Conservation (phyloP, 2,113 vertebrate genomes). For the Poecilia latipinna region DNA sequence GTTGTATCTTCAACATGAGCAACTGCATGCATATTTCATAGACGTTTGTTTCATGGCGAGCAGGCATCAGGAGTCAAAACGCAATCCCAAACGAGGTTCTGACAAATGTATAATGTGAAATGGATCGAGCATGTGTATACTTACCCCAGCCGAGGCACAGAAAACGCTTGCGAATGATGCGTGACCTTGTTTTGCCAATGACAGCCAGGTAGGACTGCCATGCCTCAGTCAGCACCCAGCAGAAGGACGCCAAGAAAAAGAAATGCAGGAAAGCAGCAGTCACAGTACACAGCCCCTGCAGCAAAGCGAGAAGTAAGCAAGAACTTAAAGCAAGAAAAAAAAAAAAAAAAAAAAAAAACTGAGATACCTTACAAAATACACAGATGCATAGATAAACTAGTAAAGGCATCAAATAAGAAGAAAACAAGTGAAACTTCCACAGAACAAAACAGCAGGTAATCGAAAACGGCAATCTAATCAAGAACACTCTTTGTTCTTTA, state of each 20-base stretch:
- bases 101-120: neutral
- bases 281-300: constrained; percentile 93
- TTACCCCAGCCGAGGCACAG: constrained; percentile 99
- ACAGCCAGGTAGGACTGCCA: constrained; percentile 99
- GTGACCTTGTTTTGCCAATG: constrained; percentile 94
- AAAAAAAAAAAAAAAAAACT: no score
- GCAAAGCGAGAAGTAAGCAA: neutral
- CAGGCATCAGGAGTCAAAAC: neutral
- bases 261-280: constrained; percentile 98
- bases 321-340: neutral
- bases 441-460: constrained; percentile 23
- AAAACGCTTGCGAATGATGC: constrained; percentile 97
- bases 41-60: no score
- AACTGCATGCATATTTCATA: neutral
- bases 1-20: neutral
- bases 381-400: neutral
- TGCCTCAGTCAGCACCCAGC: constrained; percentile 99
- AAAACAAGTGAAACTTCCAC: constrained; percentile 14
- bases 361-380: neutral
- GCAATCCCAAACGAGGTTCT: neutral
- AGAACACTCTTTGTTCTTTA: neutral
- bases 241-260: constrained; percentile 99
- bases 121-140: constrained; percentile 12
- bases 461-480: constrained; percentile 8
- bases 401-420: constrained; percentile 5